Conservation (phyloP, 2,797 vertebrate genomes). For the Acridotheres tristis region DNA sequence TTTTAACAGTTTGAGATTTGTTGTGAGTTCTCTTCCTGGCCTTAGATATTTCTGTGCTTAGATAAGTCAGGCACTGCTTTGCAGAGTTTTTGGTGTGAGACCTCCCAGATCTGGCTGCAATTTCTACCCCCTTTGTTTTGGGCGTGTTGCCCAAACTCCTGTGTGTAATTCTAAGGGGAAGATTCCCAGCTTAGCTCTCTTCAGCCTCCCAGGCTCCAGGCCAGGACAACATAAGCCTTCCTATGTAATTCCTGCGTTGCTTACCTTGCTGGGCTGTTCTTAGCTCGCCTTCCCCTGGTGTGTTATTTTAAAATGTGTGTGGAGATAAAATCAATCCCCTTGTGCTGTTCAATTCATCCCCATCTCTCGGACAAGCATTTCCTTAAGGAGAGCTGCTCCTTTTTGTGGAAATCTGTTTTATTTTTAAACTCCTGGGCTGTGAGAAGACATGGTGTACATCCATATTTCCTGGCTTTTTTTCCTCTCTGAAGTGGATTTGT, state of each 20-base stretch:
- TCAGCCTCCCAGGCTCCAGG: background rate
- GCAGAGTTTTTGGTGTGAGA: background rate
- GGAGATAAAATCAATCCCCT: background rate
- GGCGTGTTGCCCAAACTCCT: background rate
- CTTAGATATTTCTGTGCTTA: fast-evolving
- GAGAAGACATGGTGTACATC: background rate
- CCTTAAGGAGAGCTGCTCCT: background rate
- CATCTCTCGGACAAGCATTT: fast-evolving
- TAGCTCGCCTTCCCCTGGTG: background rate
- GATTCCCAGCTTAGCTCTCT: background rate
- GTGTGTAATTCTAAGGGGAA: background rate
- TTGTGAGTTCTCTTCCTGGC: background rate
- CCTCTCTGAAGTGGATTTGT: background rate
- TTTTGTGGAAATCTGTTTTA: background rate
- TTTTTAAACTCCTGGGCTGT: background rate
- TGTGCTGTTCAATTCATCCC: background rate
- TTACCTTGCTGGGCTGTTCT: background rate
- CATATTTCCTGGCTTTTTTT: background rate
- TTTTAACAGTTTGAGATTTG: background rate
- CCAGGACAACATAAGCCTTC: background rate
- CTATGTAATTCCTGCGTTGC: background rate
- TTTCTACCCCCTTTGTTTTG: background rate
- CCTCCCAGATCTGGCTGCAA: background rate
- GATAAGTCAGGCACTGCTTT: background rate
- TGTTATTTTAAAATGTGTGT: background rate